Evolutionary conservation across 2,888 invertebrate genomes (phyloP).

Genomic region (Lypha dubia): DNA sequence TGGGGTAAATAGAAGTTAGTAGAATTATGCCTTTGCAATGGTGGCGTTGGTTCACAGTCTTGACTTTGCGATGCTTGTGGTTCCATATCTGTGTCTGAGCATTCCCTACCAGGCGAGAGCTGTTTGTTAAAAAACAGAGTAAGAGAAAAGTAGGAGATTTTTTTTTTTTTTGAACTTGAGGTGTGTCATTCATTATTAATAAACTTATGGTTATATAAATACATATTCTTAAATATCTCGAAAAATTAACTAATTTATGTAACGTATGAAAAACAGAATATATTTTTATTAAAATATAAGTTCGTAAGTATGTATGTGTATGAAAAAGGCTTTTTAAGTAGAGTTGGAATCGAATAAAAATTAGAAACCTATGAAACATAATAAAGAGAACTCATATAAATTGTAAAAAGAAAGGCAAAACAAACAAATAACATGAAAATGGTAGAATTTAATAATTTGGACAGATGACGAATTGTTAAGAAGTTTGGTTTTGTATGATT

Average conservation of each 20-base stretch:
- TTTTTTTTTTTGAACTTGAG: constrained; percentile 17
- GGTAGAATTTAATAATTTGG: not conserved
- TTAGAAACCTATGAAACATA: not conserved
- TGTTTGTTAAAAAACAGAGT: constrained; percentile 80
- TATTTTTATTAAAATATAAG: not conserved
- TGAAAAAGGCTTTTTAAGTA: constrained; percentile 27
- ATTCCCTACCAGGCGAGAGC: constrained; percentile 93
- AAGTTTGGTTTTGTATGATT: not conserved
- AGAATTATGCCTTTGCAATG: constrained; percentile 92
- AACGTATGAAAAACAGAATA: constrained; percentile 45
- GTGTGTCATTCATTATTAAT: not conserved
- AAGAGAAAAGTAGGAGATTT: not conserved
- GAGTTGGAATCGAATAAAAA: constrained; percentile 27
- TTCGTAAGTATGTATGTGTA: constrained; percentile 12
- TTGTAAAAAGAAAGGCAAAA: not conserved
- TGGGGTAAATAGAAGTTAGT: constrained; percentile 94
- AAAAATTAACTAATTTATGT: constrained; percentile 48
- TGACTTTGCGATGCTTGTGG: constrained; percentile 94
- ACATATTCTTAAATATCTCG: constrained; percentile 5
- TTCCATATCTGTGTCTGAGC: constrained; percentile 92
- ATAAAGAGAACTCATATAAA: not conserved
- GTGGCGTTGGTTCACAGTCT: constrained; percentile 96
- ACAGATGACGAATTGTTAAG: not conserved
- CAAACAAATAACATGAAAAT: not conserved
- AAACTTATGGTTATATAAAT: constrained; percentile 26